These are phyloP conservation scores for Chelidonichthys spinosus DNA, from an alignment of 2,797 vertebrate species.

Conservation along the genomic window DNA sequence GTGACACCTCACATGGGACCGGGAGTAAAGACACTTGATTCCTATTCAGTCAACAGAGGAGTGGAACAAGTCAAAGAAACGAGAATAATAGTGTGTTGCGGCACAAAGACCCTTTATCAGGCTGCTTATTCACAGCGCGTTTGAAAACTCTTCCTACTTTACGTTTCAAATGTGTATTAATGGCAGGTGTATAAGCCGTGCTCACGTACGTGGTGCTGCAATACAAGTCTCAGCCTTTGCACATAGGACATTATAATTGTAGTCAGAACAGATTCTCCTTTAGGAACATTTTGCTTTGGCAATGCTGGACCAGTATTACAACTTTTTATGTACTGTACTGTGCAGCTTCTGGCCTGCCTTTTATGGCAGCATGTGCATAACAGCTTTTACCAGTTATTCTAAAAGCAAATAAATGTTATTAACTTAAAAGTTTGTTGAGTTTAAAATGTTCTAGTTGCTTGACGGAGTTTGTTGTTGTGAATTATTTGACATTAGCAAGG, in stretches of 20 bases:
- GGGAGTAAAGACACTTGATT: conserved; percentile 11
- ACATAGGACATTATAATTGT: conserved; percentile 13
- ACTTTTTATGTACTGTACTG: conserved; percentile 17
- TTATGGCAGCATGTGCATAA: conserved; percentile 21
- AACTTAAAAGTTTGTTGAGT: conserved; percentile 3
- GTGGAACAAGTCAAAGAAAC: background rate
- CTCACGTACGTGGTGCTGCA: background rate
- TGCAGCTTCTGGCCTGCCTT: conserved; percentile 38
- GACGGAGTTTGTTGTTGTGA: background rate
- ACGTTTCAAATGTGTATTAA: background rate
- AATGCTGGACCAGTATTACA: conserved; percentile 62
- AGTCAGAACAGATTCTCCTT: background rate
- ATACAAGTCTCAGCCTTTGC: background rate
- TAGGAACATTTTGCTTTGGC: background rate
- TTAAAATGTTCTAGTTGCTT: conserved; percentile 2
- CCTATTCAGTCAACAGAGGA: conserved; percentile 18
- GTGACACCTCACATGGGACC: conserved; percentile 25
- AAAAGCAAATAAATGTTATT: conserved; percentile 48
- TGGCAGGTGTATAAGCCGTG: background rate
- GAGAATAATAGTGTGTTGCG: conserved; percentile 1
- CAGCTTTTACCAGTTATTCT: background rate
- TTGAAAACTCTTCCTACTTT: background rate
- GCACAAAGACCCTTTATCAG: background rate
- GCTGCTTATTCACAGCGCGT: background rate
- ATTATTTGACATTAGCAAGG: background rate